Evolutionary conservation across 2,113 vertebrate genomes (phyloP), one percentile per base, ranked within the genome.

Genomic region (Lagopus leucura): DNA sequence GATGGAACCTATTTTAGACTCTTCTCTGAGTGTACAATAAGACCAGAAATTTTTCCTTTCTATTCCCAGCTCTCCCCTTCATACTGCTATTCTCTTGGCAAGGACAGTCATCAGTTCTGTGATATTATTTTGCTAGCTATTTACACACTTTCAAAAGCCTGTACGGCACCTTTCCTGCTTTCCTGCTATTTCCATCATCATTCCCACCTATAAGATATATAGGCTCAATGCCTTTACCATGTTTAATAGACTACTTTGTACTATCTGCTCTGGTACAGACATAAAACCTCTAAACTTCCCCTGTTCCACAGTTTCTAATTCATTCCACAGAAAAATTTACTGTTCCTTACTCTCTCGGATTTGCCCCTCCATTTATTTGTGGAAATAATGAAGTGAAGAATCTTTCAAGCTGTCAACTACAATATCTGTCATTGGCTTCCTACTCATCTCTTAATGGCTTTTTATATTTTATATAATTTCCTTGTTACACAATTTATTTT

Each of bases 381-480:
- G 17, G 81, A 70, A 81, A 88, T 90, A 94, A 76, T 70, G 34
- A 94, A 93, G 73, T 6, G 55, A 78, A 77, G 19, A 60, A 64
- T 90, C 24, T 90, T 96, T 81, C 55, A 86, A 34, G 13, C 47
- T 92, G 73, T 78, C 83, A 93, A 20, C 38, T 64, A 32, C 25
- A 52, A 30, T 86, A 74, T 88, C 69, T 88, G 55, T 88, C 73
- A 38, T 65, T 74, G 38, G n/a, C 32, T 88, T 86, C 47, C 80
- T 38, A 50, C 42, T 75, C 28, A n/a, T 74, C 36, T 28, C 25
- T 69, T 95, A 88, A 86, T 65, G 65, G 48, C 45, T 76, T 86
- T 42, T 43, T 18, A 45, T 71, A 7, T 24, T 60, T 86, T 86
- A 43, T 61, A 81, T 75, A 42, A 90, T 81, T 90, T 36, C 64